Evolutionary conservation across 2,888 invertebrate genomes (phyloP).

Genomic region (Fragum fragum): DNA sequence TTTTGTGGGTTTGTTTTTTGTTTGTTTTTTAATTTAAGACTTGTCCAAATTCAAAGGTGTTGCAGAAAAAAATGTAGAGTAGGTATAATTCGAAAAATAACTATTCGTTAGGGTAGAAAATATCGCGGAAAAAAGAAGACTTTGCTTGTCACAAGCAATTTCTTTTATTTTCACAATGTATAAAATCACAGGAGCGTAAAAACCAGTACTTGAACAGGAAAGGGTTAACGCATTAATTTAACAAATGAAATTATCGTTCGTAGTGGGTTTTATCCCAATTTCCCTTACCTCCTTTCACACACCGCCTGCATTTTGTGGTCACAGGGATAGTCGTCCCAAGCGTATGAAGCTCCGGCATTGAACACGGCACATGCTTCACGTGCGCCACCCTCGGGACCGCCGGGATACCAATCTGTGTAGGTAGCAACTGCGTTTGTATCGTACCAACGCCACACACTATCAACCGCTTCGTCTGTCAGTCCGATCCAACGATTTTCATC

Average conservation of each 20-base stretch:
- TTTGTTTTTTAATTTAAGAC: no score
- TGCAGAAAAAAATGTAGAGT: no score
- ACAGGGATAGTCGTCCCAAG: slow-evolving; percentile 15
- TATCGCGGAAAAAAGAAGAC: no score
- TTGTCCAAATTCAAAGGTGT: no score
- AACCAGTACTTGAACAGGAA: no score
- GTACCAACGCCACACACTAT: slow-evolving; percentile 16
- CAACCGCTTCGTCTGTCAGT: slow-evolving; percentile 9
- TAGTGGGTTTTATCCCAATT: background rate
- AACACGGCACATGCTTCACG: background rate
- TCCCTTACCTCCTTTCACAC: slow-evolving; percentile 15
- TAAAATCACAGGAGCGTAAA: no score
- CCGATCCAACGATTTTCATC: slow-evolving; percentile 21
- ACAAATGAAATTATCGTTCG: background rate
- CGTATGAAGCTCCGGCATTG: background rate
- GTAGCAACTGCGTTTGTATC: slow-evolving; percentile 16
- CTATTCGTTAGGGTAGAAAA: no score
- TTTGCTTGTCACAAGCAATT: no score
- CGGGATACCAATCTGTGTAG: slow-evolving; percentile 5
- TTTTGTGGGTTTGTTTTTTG: no score
- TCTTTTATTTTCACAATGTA: no score
- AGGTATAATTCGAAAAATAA: no score
- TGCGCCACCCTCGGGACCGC: background rate
- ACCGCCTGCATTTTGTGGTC: background rate
- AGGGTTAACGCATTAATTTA: background rate